Evolutionary conservation across 2,113 vertebrate species (phyloP).

Genomic region (Pitta sordida): DNA sequence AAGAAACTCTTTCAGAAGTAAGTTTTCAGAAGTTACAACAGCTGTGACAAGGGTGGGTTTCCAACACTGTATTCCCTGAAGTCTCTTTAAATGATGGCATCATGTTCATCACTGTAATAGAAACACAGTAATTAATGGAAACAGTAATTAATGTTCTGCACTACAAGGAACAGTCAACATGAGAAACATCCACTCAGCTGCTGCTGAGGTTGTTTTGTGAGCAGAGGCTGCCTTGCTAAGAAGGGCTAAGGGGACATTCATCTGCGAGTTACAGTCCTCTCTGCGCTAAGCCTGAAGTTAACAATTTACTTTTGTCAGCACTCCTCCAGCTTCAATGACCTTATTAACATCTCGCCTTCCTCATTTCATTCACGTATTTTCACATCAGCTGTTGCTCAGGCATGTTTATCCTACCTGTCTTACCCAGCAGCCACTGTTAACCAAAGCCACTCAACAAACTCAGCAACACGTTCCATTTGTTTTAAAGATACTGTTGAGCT

Average conservation of each 20-base stretch:
- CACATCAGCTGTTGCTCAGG: not conserved
- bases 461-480: not conserved
- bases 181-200: not conserved
- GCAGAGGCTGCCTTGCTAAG: not conserved
- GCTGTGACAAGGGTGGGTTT: not conserved
- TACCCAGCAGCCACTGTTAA: not conserved
- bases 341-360: not conserved
- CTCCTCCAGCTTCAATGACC: not conserved
- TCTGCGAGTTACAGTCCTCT: not conserved
- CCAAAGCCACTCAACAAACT: not conserved
- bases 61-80: not conserved
- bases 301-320: not conserved
- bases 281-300: not conserved
- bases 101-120: conserved; percentile 76
- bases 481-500: not conserved
- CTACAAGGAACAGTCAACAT: not conserved
- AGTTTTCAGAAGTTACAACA: conserved; percentile 1
- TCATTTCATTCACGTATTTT: not conserved
- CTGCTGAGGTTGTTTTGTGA: not conserved
- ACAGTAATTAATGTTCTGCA: not conserved
- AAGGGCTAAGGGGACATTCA: not conserved
- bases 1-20: conserved; percentile 7
- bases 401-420: not conserved
- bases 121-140: conserved; percentile 13
- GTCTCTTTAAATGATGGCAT: conserved; percentile 77